These are phyloP conservation scores for Nasonia oneida DNA, from an alignment of 2,888 invertebrate species.

Conservation along the genomic window DNA sequence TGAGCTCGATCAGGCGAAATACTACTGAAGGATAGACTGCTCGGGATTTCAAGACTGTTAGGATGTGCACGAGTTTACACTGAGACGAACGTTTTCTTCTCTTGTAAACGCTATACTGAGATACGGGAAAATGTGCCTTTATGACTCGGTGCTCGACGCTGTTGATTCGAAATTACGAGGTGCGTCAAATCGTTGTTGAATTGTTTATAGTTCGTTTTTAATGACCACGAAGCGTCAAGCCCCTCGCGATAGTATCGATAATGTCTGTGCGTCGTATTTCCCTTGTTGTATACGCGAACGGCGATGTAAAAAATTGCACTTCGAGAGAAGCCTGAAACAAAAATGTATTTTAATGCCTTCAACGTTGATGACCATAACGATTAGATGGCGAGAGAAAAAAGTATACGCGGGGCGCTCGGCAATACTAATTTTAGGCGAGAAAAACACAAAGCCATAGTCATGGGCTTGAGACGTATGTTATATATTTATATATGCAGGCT, in stretches of 20 bases:
- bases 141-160: not conserved
- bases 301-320: not conserved
- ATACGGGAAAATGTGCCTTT: no score
- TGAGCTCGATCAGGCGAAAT: conserved; percentile 85
- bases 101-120: not conserved
- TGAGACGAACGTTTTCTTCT: not conserved
- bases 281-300: not conserved
- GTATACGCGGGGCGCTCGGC: conserved; percentile 27
- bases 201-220: not conserved
- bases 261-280: not conserved
- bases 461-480: conserved; percentile 19
- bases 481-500: conserved; percentile 29
- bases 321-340: not conserved
- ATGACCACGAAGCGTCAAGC: not conserved
- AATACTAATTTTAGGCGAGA: conserved; percentile 53
- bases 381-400: not conserved
- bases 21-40: conserved; percentile 77
- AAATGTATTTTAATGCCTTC: not conserved
- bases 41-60: conserved; percentile 13
- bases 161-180: not conserved
- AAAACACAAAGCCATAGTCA: conserved; percentile 36
- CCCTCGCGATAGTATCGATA: not conserved
- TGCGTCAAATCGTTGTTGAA: not conserved
- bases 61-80: not conserved
- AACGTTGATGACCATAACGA: not conserved